These are phyloP conservation scores for Aepyceros melampus DNA, from an alignment of 2,113 vertebrate species.

Conservation along the genomic window DNA sequence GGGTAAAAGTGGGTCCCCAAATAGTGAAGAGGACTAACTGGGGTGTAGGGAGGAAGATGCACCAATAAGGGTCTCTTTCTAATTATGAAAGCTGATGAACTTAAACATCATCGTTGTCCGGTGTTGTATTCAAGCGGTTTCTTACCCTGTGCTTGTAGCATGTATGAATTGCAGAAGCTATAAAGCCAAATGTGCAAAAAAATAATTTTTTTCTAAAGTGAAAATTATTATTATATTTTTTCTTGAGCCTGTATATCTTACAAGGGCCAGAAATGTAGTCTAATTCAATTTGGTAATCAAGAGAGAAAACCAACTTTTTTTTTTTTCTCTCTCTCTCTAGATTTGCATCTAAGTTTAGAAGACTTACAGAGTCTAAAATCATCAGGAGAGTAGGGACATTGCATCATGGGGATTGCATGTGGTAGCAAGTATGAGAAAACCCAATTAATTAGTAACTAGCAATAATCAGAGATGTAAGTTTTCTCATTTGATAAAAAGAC, in stretches of 20 bases:
- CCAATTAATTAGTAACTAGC: not conserved
- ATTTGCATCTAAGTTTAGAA: not conserved
- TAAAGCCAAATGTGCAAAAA: not conserved
- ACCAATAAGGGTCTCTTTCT: not conserved
- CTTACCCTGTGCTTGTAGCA: not conserved
- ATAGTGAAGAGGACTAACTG: not conserved
- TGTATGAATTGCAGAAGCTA: not conserved
- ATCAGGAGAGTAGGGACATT: not conserved
- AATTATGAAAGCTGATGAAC: not conserved
- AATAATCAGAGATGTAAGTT: not conserved
- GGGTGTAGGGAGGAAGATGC: not conserved
- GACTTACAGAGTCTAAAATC: not conserved
- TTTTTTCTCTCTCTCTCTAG: not conserved
- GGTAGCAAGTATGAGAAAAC: not conserved
- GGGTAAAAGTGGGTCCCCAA: not conserved
- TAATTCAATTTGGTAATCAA: not conserved
- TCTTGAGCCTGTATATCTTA: not conserved
- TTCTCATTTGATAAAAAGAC: not conserved
- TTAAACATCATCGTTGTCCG: not conserved
- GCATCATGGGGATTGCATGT: not conserved
- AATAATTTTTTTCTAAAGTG: not conserved
- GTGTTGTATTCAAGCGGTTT: not conserved
- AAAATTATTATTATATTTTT: not conserved
- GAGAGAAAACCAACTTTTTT: not conserved
- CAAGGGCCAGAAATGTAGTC: not conserved